Conservation (phyloP, 1,140 invertebrate genomes). For the Sipha flava region DNA sequence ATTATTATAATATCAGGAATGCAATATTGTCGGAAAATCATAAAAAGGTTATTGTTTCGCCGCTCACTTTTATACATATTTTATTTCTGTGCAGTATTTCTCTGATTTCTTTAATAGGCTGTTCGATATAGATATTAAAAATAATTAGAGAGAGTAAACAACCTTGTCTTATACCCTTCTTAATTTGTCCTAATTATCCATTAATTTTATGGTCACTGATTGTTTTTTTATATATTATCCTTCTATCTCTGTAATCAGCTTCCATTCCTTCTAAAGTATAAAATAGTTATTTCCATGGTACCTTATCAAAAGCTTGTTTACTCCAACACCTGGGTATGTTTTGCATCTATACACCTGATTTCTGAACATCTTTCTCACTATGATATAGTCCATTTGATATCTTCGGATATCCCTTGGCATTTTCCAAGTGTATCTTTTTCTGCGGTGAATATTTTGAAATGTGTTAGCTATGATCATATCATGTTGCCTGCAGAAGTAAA, state of each 20-base stretch:
- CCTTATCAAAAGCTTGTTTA: slow-evolving; percentile 31
- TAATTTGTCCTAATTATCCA: background rate
- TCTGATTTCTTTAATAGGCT: too few relatives aligned
- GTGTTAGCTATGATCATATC: slow-evolving; percentile 40
- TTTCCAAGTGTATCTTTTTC: slow-evolving; percentile 42
- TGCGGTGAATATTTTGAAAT: slow-evolving; percentile 39
- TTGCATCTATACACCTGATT: slow-evolving; percentile 39
- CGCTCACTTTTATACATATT: too few relatives aligned
- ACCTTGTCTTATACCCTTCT: slow-evolving; percentile 11
- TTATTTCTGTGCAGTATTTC: too few relatives aligned
- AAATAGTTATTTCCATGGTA: background rate
- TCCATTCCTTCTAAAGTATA: too few relatives aligned
- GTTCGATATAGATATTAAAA: too few relatives aligned
- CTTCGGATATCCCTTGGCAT: slow-evolving; percentile 40
- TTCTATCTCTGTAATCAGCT: background rate
- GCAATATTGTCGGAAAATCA: slow-evolving; percentile 29
- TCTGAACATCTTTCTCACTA: slow-evolving; percentile 39
- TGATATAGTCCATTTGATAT: slow-evolving; percentile 43
- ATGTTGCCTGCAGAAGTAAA: slow-evolving; percentile 42
- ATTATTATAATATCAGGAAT: background rate
- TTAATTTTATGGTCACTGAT: background rate
- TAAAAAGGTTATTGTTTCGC: slow-evolving; percentile 9
- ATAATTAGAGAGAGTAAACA: slow-evolving; percentile 36
- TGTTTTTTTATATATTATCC: slow-evolving; percentile 3
- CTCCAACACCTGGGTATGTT: slow-evolving; percentile 37